Conservation (phyloP, 2,888 invertebrate genomes). For the Spilosoma lubricipeda region DNA sequence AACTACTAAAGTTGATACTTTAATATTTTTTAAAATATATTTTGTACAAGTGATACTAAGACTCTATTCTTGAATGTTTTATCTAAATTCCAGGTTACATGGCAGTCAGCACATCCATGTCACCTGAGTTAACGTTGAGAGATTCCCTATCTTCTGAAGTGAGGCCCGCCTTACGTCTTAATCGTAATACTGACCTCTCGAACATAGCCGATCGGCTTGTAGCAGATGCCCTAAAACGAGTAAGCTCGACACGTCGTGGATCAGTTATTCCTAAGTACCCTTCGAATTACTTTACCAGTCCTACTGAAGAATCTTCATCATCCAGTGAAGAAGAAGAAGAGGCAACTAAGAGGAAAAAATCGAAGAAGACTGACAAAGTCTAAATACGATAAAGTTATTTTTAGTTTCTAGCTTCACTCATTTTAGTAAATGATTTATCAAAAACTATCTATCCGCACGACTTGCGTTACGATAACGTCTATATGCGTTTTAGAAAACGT, state of each 20-base stretch:
- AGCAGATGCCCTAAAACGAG: conserved; percentile 76
- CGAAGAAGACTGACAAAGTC: conserved; percentile 52
- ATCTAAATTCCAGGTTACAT: conserved; percentile 69
- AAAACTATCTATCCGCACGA: conserved; percentile 20
- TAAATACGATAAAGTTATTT: conserved; percentile 25
- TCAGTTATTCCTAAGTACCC: conserved; percentile 75
- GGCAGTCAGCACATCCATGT: conserved; percentile 59
- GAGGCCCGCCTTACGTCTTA: conserved; percentile 59
- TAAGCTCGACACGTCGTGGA: conserved; percentile 75
- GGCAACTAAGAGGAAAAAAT: conserved; percentile 41
- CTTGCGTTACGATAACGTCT: conserved; percentile 7
- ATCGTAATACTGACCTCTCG: conserved; percentile 39
- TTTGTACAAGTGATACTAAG: too few relatives aligned
- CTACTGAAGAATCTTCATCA: conserved; percentile 71
- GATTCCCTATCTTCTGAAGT: conserved; percentile 58
- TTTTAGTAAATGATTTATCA: conserved; percentile 26
- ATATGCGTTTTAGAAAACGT: background rate
- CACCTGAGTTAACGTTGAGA: conserved; percentile 63
- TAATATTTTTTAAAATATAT: too few relatives aligned
- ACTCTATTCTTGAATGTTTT: background rate
- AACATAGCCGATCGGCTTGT: conserved; percentile 75
- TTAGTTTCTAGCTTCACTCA: conserved; percentile 18
- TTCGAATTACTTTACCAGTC: conserved; percentile 73
- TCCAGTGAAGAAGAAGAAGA: conserved; percentile 75
- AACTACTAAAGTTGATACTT: too few relatives aligned